Conservation (phyloP, 2,113 vertebrate species). For the Chlorodrepanis virens region DNA sequence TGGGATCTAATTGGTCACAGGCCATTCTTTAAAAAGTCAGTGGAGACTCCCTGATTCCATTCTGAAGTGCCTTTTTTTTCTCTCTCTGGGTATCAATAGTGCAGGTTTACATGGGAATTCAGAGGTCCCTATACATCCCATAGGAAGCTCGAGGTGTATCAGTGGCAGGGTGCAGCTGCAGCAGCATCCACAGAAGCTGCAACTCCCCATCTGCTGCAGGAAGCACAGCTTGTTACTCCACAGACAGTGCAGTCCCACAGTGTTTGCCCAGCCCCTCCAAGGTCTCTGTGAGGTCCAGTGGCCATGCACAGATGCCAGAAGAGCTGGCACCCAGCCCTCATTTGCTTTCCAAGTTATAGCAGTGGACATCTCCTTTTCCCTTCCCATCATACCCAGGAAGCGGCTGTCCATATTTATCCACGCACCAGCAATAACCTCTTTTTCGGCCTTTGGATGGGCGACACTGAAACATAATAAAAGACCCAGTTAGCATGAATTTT, state of each 20-base stretch:
- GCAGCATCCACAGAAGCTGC: neutral
- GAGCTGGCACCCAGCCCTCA: constrained; percentile 59
- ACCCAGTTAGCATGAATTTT: neutral
- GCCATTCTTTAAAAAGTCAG: constrained; percentile 70
- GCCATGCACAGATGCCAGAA: constrained; percentile 22
- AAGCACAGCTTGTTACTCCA: constrained; percentile 10
- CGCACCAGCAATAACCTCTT: constrained; percentile 94
- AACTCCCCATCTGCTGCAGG: neutral
- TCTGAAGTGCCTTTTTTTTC: constrained; percentile 36
- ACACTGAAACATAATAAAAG: constrained; percentile 75
- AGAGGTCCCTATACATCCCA: neutral
- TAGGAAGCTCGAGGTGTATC: neutral
- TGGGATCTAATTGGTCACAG: constrained; percentile 52
- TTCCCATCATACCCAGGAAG: constrained; percentile 83
- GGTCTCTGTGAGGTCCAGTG: constrained; percentile 29
- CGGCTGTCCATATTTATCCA: constrained; percentile 92
- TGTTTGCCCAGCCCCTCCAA: constrained; percentile 1
- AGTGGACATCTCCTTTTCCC: constrained; percentile 81
- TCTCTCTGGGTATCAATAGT: constrained; percentile 76
- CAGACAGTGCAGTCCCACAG: neutral
- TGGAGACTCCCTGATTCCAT: constrained; percentile 78
- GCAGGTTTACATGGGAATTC: constrained; percentile 65
- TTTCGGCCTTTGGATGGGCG: constrained; percentile 92
- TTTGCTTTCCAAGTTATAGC: constrained; percentile 84
- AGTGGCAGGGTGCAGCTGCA: neutral